phyloP scores from a whole-genome alignment of 2,797 vertebrate species.

The Sebastes itinus region DNA sequence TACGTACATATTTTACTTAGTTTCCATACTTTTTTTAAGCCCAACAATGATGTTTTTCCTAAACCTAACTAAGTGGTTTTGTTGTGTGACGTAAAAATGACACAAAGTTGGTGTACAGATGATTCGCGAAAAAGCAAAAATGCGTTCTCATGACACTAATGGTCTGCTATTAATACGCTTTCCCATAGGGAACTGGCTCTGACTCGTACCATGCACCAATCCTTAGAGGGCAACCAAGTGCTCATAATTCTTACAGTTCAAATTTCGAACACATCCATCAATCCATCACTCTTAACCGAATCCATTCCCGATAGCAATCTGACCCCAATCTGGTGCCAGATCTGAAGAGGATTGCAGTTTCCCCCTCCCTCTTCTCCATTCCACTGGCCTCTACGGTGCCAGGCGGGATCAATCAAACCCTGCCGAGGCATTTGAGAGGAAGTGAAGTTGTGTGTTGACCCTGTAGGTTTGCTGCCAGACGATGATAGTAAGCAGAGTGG shows the following conservation, averaged over 20 bases:
- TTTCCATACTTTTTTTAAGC: too few species aligned
- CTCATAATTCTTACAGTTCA: slow-evolving; percentile 41
- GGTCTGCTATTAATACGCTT: too few species aligned
- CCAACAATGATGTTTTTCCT: too few species aligned
- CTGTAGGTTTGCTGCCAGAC: slow-evolving; percentile 70
- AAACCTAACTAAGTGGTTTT: too few species aligned
- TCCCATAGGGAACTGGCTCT: not conserved
- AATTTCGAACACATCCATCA: slow-evolving; percentile 39
- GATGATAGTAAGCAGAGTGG: slow-evolving; percentile 66
- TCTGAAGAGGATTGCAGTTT: slow-evolving; percentile 52
- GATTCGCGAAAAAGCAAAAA: too few species aligned
- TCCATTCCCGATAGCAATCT: slow-evolving; percentile 29
- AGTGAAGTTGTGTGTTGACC: slow-evolving; percentile 68
- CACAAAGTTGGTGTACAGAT: too few species aligned
- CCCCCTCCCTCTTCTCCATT: slow-evolving; percentile 17
- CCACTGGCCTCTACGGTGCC: slow-evolving; percentile 48
- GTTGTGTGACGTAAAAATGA: too few species aligned
- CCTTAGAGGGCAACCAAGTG: slow-evolving; percentile 13
- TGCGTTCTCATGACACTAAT: too few species aligned
- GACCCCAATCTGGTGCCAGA: slow-evolving; percentile 48
- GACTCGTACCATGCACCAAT: not conserved
- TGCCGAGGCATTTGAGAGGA: slow-evolving; percentile 59
- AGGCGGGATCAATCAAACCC: slow-evolving; percentile 66
- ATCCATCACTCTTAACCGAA: slow-evolving; percentile 11
- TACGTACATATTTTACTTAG: too few species aligned